phyloP scores from a whole-genome alignment of 1,140 invertebrate species.

The Drosophila watanabei region DNA sequence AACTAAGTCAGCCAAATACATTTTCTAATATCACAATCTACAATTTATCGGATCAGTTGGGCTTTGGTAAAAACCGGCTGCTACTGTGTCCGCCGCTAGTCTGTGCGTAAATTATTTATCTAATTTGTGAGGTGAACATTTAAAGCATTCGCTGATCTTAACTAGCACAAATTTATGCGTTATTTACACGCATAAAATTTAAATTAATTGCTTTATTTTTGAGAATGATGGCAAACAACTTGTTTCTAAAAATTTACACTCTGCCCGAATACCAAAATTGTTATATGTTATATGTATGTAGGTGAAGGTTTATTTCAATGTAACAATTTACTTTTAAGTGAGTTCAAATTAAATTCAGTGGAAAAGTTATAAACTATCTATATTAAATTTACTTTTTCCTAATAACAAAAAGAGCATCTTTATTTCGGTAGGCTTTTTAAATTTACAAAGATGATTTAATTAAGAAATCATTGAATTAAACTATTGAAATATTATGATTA shows the following conservation, averaged over 20 bases:
- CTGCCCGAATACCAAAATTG: neutral
- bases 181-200: slow-evolving; percentile 61
- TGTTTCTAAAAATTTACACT: slow-evolving; percentile 7
- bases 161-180: slow-evolving; percentile 66
- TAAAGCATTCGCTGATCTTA: slow-evolving; percentile 59
- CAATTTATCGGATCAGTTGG: slow-evolving; percentile 43
- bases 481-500: too few relatives aligned
- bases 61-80: slow-evolving; percentile 50
- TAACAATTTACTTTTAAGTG: neutral
- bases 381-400: neutral
- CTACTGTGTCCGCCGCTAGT: slow-evolving; percentile 22
- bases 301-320: slow-evolving; percentile 14
- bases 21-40: slow-evolving; percentile 48
- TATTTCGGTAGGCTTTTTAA: neutral
- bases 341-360: neutral
- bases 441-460: neutral
- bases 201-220: slow-evolving; percentile 51
- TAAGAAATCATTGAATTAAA: neutral
- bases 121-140: slow-evolving; percentile 37
- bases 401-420: neutral
- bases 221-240: slow-evolving; percentile 30
- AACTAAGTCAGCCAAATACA: slow-evolving; percentile 48
- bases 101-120: slow-evolving; percentile 48
- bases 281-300: neutral
- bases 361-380: neutral